Conservation (phyloP, 2,113 vertebrate genomes). For the Phoenicopterus ruber region DNA sequence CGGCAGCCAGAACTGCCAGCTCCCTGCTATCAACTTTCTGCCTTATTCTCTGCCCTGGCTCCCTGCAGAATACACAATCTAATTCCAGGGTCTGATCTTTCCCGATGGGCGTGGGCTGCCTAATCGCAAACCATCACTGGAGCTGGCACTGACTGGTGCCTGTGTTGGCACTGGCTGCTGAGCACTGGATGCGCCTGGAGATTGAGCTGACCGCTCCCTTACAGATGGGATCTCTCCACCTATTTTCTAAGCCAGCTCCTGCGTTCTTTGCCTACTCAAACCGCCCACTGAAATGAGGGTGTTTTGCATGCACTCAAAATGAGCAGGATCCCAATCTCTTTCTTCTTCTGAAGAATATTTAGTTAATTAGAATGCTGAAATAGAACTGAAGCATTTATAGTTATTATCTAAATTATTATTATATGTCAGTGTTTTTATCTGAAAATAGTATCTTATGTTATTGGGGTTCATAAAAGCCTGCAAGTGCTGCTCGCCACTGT, state of each 20-base stretch:
- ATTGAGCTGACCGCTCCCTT: not conserved
- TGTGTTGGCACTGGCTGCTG: not conserved
- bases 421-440: not conserved
- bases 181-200: not conserved
- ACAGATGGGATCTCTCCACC: not conserved
- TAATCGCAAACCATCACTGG: not conserved
- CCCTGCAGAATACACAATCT: not conserved
- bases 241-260: not conserved
- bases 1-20: not conserved
- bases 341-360: not conserved
- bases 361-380: not conserved
- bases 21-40: not conserved
- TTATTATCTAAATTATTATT: constrained; percentile 8
- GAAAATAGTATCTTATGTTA: not conserved
- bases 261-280: not conserved
- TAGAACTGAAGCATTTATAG: not conserved
- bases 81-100: not conserved
- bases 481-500: not conserved
- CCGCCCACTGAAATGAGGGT: not conserved
- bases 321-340: not conserved
- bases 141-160: not conserved
- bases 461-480: not conserved
- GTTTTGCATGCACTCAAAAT: not conserved
- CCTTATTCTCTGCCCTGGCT: not conserved
- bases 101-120: rapidly evolving